These are phyloP conservation scores for Meiosimyza platycephala DNA, from an alignment of 2,888 invertebrate genomes.

Conservation along the genomic window DNA sequence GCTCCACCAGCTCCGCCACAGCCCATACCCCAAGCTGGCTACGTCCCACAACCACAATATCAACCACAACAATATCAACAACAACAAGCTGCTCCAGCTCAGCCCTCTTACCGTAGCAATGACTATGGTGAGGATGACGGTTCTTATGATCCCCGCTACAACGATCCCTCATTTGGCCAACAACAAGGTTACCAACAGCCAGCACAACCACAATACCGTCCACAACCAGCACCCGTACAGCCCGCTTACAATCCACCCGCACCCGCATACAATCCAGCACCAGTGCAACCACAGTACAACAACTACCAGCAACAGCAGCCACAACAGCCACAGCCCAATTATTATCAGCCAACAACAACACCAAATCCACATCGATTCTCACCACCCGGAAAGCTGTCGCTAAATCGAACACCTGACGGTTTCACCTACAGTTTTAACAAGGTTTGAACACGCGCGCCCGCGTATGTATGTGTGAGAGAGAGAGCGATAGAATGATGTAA, in stretches of 20 bases:
- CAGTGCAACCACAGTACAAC: slow-evolving; percentile 66
- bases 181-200: slow-evolving; percentile 62
- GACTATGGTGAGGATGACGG: slow-evolving; percentile 64
- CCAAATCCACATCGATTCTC: slow-evolving; percentile 81
- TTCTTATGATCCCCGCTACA: slow-evolving; percentile 66
- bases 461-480: slow-evolving; percentile 49
- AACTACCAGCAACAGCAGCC: slow-evolving; percentile 51
- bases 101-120: slow-evolving; percentile 61
- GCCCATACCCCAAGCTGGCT: slow-evolving; percentile 70
- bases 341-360: slow-evolving; percentile 70
- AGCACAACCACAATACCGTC: slow-evolving; percentile 64
- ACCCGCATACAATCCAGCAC: slow-evolving; percentile 49
- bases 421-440: slow-evolving; percentile 88
- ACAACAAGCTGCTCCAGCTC: slow-evolving; percentile 68
- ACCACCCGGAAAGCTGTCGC: slow-evolving; percentile 86
- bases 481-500: slow-evolving; percentile 56
- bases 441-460: slow-evolving; percentile 56
- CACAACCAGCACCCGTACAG: slow-evolving; percentile 63
- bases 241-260: slow-evolving; percentile 56
- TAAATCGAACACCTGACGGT: slow-evolving; percentile 89
- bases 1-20: slow-evolving; percentile 71
- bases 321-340: slow-evolving; percentile 59
- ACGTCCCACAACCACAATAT: slow-evolving; percentile 68
- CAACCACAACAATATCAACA: slow-evolving; percentile 66
- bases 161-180: slow-evolving; percentile 62